Evolutionary conservation across 2,888 invertebrate genomes (phyloP), one percentile per base, ranked within the genome.

Genomic region (Myathropa florea): DNA sequence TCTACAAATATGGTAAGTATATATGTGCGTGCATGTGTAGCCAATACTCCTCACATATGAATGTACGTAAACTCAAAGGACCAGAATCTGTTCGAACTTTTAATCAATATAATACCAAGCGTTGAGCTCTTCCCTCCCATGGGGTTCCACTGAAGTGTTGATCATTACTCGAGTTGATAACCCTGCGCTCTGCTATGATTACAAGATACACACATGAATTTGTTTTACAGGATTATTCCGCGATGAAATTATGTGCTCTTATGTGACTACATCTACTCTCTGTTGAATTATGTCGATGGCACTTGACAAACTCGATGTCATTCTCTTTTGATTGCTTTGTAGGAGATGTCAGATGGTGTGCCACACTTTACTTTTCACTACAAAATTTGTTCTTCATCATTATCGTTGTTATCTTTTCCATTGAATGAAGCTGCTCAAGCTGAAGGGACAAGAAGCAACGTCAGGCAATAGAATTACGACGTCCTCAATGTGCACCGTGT

Each of bases 221-320:
- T 61, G 23, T 72, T 72, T 71, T 61, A 26, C 71, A 71, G 60
- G 60, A 71, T 60, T 36, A 60, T 39, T 46, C 23, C 39, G 46
- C 53, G 28, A 61, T 30, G 30, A 30, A 63, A 72, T 63, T 72
- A 61, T 72, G 61, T 61, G 61, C 46, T 9, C 61, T 46, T 72
- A 53, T 72, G 53, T 7, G 33, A 61, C 23, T 28, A 60, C 30
- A 30, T 72, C 53, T 72, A 63, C 55, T 28, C 61, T 33, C 28
- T 21, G 55, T 57, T 55, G 39, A 73, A 67, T 73, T 73, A 61
- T 61, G 23, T 73, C 28, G 55, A 80, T 73, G 28, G 72, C 46
- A 28, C 80, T 73, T 73, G 33, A 18, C 26, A 39, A 28, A 33
- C 24, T 57, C 36, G 36, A 24, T 53, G 59, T 53, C 60, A 36